phyloP scores from a whole-genome alignment of 2,797 vertebrate species.

The Ara ararauna region DNA sequence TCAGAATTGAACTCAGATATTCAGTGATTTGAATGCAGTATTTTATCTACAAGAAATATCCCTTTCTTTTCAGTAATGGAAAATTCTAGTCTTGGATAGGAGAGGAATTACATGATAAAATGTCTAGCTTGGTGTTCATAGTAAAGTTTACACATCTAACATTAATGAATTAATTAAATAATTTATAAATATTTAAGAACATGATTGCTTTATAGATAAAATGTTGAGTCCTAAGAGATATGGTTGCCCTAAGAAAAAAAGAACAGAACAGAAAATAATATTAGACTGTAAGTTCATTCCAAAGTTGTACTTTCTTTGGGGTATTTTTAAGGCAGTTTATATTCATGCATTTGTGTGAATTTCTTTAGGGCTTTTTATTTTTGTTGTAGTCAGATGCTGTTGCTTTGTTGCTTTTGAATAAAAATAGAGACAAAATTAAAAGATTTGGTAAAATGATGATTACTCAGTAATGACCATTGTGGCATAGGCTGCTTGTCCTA shows the following conservation, averaged over 20 bases:
- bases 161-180: background rate
- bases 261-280: background rate
- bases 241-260: background rate
- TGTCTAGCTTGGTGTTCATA: background rate
- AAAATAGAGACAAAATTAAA: background rate
- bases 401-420: background rate
- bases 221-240: background rate
- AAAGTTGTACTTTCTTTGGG: background rate
- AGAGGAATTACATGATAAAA: background rate
- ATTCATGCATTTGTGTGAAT: background rate
- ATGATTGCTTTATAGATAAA: background rate
- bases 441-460: background rate
- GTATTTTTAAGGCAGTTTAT: background rate
- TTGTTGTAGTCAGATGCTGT: background rate
- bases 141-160: background rate
- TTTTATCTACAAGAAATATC: background rate
- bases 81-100: background rate
- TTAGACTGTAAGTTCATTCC: background rate
- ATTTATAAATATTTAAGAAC: background rate
- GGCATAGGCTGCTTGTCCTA: background rate
- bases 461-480: background rate
- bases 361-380: background rate
- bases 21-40: background rate
- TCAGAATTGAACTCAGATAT: background rate
- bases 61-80: background rate